These are phyloP conservation scores for Lordiphosa collinella DNA, from an alignment of 1,140 invertebrate genomes.

Conservation along the genomic window DNA sequence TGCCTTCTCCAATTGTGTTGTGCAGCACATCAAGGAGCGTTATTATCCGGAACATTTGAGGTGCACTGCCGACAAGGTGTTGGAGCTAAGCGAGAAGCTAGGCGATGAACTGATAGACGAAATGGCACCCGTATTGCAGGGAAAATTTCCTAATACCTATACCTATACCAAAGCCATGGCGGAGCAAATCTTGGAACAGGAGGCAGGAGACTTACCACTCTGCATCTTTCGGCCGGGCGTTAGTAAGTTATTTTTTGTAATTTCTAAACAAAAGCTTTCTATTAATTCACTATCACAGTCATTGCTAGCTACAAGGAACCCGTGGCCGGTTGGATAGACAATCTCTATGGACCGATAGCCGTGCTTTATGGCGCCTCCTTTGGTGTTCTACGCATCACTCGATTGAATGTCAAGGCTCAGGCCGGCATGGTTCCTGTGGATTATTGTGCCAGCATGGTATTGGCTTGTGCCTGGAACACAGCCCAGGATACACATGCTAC, in stretches of 20 bases:
- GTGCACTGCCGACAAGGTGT: conserved; percentile 85
- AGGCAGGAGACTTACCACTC: conserved; percentile 85
- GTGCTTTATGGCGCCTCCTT: conserved; percentile 85
- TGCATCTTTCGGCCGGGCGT: conserved; percentile 87
- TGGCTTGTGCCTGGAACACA: conserved; percentile 83
- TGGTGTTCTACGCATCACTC: conserved; percentile 84
- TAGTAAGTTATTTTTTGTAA: conserved; percentile 81
- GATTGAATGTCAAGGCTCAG: conserved; percentile 80
- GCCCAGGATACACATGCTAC: conserved; percentile 3
- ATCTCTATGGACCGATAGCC: conserved; percentile 93
- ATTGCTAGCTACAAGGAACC: conserved; percentile 90
- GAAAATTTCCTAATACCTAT: conserved; percentile 90
- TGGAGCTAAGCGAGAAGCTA: conserved; percentile 80
- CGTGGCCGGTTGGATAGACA: conserved; percentile 91
- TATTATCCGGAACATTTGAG: conserved; percentile 85
- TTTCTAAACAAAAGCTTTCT: not conserved
- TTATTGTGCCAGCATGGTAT: conserved; percentile 87
- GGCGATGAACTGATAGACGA: conserved; percentile 83
- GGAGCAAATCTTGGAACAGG: conserved; percentile 85
- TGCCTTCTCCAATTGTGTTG: conserved; percentile 86
- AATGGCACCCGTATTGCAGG: conserved; percentile 85
- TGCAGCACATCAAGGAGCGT: conserved; percentile 83
- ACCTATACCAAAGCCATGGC: conserved; percentile 90
- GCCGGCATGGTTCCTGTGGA: conserved; percentile 93
- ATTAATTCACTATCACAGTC: conserved; percentile 81